Evolutionary conservation across 1,140 invertebrate genomes (phyloP).

Genomic region (Ceratosolen solmsi): DNA sequence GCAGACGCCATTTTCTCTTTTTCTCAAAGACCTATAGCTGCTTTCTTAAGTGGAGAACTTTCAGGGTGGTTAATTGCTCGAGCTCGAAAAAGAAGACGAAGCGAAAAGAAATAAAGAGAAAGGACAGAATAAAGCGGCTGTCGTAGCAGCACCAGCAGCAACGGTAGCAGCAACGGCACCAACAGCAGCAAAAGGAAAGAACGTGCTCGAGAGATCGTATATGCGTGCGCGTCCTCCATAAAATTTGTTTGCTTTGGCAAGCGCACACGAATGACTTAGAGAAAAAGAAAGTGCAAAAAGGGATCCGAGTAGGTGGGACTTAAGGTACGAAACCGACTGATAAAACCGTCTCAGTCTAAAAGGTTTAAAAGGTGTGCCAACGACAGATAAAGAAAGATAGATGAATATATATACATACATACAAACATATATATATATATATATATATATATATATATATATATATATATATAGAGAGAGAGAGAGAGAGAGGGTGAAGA

Average conservation of each 20-base stretch:
- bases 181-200: slow-evolving; percentile 3
- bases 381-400: slow-evolving; percentile 45
- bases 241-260: slow-evolving; percentile 63
- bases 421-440: no score
- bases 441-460: no score
- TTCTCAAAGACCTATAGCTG: slow-evolving; percentile 17
- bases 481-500: no score
- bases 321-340: slow-evolving; percentile 47
- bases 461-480: no score
- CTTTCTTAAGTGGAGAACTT: slow-evolving; percentile 53
- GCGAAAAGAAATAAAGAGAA: slow-evolving; percentile 35
- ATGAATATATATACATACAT: no score
- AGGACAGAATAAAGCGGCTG: slow-evolving; percentile 44
- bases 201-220: not conserved
- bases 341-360: not conserved
- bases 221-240: slow-evolving; percentile 56
- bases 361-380: slow-evolving; percentile 38
- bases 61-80: slow-evolving; percentile 63
- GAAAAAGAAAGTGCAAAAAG: slow-evolving; percentile 49
- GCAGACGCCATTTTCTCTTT: slow-evolving; percentile 47
- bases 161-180: not conserved
- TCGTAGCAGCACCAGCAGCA: not conserved
- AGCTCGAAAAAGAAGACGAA: slow-evolving; percentile 54
- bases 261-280: slow-evolving; percentile 48
- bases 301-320: slow-evolving; percentile 53